A percentile compares a stretch with the other conserved stretches of the same genome.
These are phyloP conservation scores for Mongoloraphidia duomilia DNA, from an alignment of 2,888 invertebrate genomes.

Conservation along the genomic window DNA sequence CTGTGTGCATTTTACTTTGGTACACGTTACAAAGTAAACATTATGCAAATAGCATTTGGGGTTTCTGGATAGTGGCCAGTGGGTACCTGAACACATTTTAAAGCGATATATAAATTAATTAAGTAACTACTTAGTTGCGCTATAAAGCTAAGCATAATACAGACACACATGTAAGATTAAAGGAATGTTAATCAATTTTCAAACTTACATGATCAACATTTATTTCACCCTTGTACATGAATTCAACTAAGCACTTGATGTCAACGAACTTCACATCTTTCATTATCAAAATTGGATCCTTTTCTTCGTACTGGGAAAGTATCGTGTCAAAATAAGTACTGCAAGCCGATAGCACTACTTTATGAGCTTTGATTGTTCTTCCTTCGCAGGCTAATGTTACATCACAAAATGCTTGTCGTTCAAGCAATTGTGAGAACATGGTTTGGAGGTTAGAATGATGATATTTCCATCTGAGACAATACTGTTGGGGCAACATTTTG, in stretches of 20 bases:
- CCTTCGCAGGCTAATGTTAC: slow-evolving; percentile 83
- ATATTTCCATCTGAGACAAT: slow-evolving; percentile 85
- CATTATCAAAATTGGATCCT: slow-evolving; percentile 70
- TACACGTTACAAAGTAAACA: too few relatives aligned
- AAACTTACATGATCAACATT: slow-evolving; percentile 81
- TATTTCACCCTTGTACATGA: slow-evolving; percentile 93
- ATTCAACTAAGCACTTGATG: slow-evolving; percentile 78
- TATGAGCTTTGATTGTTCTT: slow-evolving; percentile 59
- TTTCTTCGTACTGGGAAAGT: slow-evolving; percentile 66
- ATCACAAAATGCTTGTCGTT: slow-evolving; percentile 78
- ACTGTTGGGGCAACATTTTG: slow-evolving; percentile 73
- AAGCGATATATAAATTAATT: too few relatives aligned
- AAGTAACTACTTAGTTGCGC: too few relatives aligned
- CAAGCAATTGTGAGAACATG: slow-evolving; percentile 76
- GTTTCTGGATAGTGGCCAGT: too few relatives aligned
- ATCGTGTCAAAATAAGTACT: slow-evolving; percentile 83
- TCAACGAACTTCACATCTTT: slow-evolving; percentile 86
- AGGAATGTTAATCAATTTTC: background rate
- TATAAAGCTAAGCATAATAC: background rate
- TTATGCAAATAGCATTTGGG: too few relatives aligned
- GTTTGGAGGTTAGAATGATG: slow-evolving; percentile 82
- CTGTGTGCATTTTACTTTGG: too few relatives aligned
- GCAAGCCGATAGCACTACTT: slow-evolving; percentile 83
- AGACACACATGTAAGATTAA: background rate
- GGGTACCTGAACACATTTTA: too few relatives aligned